Evolutionary conservation across 2,888 invertebrate species (phyloP), one percentile per base, ranked within the genome.

Genomic region (Amphiduros pacificus): DNA sequence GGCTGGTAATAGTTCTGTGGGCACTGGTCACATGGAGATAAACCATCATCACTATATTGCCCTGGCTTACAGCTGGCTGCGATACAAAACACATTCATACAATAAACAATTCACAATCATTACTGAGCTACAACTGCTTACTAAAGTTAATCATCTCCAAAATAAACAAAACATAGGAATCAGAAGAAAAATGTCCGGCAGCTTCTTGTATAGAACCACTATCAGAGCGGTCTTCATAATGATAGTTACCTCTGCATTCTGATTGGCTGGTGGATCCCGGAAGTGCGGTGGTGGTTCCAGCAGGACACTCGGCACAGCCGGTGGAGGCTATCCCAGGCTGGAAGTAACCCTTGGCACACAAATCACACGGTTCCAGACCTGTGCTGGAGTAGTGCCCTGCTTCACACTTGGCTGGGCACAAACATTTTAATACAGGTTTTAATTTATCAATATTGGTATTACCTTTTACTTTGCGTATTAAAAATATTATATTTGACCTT

Each of bases 41-140:
- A 26, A 3, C 97, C 97, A 17, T 94, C 94, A 52, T 92, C 90
- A 0, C 95, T 95, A 78, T 95, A 97, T 70, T 89, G 89, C 62
- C 97, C 97, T 17, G 94, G 88, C 17, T 89, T 86, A 80, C 97
- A 98, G 82, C 94, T 94, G 41, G 91, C 88, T 84, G 70, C 24
- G 53, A 53, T 32, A 60, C 17, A 27, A 55, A 51, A 29, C 3
- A 4, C 32, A 2, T 36, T 20, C 9, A 27, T n/a, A n/a, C n/a
- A n/a, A n/a, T n/a, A n/a, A n/a, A n/a, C n/a, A n/a, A n/a, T n/a
- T n/a, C n/a, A n/a, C n/a, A n/a, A n/a, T n/a, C n/a, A n/a, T n/a
- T n/a, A n/a, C n/a, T n/a, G n/a, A n/a, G n/a, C n/a, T n/a, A n/a
- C n/a, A n/a, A n/a, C n/a, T n/a, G n/a, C n/a, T n/a, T n/a, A n/a